These are phyloP conservation scores for Bombus ignitus DNA, from an alignment of 1,140 invertebrate genomes.

Conservation along the genomic window DNA sequence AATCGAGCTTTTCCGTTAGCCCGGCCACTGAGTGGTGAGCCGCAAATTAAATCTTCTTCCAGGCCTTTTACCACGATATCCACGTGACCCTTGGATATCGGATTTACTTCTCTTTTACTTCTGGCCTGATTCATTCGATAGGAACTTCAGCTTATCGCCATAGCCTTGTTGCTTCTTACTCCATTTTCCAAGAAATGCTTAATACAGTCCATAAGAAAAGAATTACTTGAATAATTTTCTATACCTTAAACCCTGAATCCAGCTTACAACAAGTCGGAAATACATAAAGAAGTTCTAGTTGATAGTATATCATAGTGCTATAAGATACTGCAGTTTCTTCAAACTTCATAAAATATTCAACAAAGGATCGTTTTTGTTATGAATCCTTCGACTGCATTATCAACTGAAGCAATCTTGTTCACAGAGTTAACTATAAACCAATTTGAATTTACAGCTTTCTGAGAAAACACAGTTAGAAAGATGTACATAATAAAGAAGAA, in stretches of 20 bases:
- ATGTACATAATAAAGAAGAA: neutral
- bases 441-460: neutral
- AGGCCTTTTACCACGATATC: conserved; percentile 43
- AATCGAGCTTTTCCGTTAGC: conserved; percentile 32
- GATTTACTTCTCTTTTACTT: conserved; percentile 45
- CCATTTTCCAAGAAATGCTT: neutral
- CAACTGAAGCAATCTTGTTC: neutral
- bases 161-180: conserved; percentile 13
- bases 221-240: neutral
- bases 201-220: neutral
- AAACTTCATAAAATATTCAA: too few species aligned
- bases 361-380: neutral
- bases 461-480: neutral
- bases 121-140: conserved; percentile 32
- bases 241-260: too few species aligned
- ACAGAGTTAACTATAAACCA: neutral
- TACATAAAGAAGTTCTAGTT: too few species aligned
- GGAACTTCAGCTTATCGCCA: conserved; percentile 6
- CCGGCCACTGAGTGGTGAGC: conserved; percentile 24
- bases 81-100: conserved; percentile 9
- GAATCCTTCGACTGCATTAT: neutral
- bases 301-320: too few species aligned
- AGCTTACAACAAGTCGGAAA: too few species aligned
- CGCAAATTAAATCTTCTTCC: conserved; percentile 56
- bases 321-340: too few species aligned